phyloP scores from a whole-genome alignment of 2,113 vertebrate genomes.

The Syrrhaptes paradoxus region DNA sequence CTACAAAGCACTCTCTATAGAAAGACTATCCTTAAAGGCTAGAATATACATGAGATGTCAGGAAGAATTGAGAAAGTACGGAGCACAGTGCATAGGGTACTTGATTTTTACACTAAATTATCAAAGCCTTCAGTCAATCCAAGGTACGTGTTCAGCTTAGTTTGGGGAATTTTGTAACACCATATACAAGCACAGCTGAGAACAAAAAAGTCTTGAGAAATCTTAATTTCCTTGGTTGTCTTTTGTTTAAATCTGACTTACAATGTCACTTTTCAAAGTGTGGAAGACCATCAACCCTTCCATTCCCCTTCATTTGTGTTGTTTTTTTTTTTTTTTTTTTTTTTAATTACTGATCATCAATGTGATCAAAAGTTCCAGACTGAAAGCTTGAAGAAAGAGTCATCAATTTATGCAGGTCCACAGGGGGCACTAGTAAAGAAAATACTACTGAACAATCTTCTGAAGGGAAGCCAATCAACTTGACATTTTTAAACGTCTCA shows the following conservation, averaged over 20 bases:
- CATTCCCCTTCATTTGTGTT: not conserved
- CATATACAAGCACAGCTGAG: not conserved
- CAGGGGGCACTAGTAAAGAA: not conserved
- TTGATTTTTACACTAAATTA: not conserved
- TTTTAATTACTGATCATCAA: not conserved
- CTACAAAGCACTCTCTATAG: conserved; percentile 27
- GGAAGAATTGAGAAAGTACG: not conserved
- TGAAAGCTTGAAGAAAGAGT: conserved; percentile 1
- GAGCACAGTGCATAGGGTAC: not conserved
- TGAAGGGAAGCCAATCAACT: conserved; percentile 6
- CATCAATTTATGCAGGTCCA: not conserved
- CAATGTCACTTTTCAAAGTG: not conserved
- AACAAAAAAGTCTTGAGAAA: not conserved
- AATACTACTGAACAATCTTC: not conserved
- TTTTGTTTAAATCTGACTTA: not conserved
- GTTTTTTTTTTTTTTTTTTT: not conserved
- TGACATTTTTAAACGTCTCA: not conserved
- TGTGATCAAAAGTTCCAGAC: not conserved
- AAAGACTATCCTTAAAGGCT: conserved; percentile 30
- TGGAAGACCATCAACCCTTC: not conserved
- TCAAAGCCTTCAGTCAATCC: conserved; percentile 3
- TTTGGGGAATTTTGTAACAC: not conserved
- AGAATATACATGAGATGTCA: conserved; percentile 27
- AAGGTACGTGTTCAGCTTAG: not conserved
- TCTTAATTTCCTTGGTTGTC: not conserved